Base-by-base conservation (phyloP, 1,140 invertebrate species). In the Drosophila teissieri region DNA sequence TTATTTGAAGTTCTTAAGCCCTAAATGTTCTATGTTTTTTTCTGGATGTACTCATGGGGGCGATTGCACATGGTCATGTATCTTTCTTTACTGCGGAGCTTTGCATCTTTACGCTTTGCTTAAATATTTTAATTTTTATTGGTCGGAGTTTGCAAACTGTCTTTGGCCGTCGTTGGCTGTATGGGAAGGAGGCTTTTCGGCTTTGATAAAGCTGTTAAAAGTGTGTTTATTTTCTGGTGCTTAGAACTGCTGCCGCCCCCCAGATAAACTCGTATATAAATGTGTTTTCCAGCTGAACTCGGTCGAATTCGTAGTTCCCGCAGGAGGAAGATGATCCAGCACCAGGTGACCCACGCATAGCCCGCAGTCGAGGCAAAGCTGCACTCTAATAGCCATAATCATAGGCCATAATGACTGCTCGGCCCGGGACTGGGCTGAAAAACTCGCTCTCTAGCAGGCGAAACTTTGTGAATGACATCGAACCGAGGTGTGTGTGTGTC, bases 41-140 rank as follows among this genome's bases (percentile, higher is more conserved):
- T 52, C 6, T 52, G n/a, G 2, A 60, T 68, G 64, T 31, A 36
- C 11, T 15, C 10, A 10, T 12, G 4, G 37, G 36, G 31, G 40
- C 24, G 19, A 37, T 65, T 22, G 19, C 39, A 42, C 55, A 39
- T 53, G 56, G 49, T 70, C 69, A 88, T 86, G 82, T 88, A 86
- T 86, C 82, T 86, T 89, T 69, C 83, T 83, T 88, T 83, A 83
- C 84, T 89, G 84, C 85, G 65, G 64, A 74, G 84, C 80, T 88
- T 88, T 83, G 84, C 84, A 80, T 89, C 84, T 80, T 89, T 88
- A 77, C 83, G 76, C 84, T 84, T 84, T 89, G 76, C 84, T 89
- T 89, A 89, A 88, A 88, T 84, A 89, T 89, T 88, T 88, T 88
- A 88, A 88, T 88, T 89, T 88, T 88, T 88, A 89, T 88, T 89